Base-by-base conservation (phyloP, 1,140 invertebrate species). In the Globodera ellingtonae region DNA sequence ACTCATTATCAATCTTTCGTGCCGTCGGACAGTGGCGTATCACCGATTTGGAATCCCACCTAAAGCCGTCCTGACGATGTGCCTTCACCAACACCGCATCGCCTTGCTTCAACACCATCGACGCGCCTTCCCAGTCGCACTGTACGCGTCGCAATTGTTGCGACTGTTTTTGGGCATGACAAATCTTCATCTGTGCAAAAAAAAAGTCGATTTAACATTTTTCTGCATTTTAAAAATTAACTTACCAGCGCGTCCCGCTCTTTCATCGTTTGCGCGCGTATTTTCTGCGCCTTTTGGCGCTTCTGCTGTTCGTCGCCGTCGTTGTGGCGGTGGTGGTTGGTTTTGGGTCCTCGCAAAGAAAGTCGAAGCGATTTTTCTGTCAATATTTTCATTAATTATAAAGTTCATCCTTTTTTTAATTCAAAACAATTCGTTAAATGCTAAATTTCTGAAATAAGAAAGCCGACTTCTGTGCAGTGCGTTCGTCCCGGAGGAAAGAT, bases 211-310 rank as follows among this genome's bases (percentile, higher is more conserved):
- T 62, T 62, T 62, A 13, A 62, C 13, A 62, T 18, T 62, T 59
- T 62, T 62, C 13, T 18, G 15, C 56, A 18, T 15, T 62, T 62
- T 62, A 13, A 15, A 18, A 52, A 52, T 65, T 35, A 35, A 35
- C 82, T 83, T 18, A 83, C 62, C 50, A 83, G 67, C 13, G 82
- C 82, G 46, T 83, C 82, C 48, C 82, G 79, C 52, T 83, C 82
- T 56, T 75, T 83, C 52, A 44, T 52, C 46, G 35, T 83, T 74
- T 83, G 82, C 7, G 84, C n/a, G 21, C 82, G 59, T 18, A 10
- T 10, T n/a, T 62, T 62, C 10, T 62, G 56, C 56, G 15, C 18
- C 18, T 62, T 62, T 62, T 2, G 3, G 46, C 48, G 65, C 35
- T 69, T 78, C 65, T 10, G 8, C 7, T 69, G 75, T n/a, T 6